Evolutionary conservation across 2,888 invertebrate species (phyloP), one percentile per base, ranked within the genome.

Genomic region (Therioaphis trifolii): DNA sequence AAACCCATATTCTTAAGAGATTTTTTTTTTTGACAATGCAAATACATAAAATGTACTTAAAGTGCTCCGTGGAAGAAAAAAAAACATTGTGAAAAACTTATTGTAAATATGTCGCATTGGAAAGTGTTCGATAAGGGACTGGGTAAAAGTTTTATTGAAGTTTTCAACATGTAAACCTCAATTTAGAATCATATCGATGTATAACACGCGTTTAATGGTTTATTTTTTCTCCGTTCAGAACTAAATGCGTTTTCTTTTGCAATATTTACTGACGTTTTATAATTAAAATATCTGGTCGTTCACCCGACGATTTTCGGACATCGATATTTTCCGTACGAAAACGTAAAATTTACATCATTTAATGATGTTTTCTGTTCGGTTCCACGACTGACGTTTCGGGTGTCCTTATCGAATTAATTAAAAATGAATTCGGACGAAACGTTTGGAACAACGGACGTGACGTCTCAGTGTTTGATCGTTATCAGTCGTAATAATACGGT

Each of bases 131-230:
- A 24, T 15, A 14, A 35, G 11, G 3, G 43, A 27, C n/a, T 52
- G 72, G 24, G 43, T 43, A 61, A 61, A 75, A 61, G 75, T 75
- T 75, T 40, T 58, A 58, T 58, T 40, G 18, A 58, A 58, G 40
- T 75, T 58, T 40, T 1, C 24, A 24, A 75, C 58, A 43, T 75
- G 40, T 75, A 14, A 55, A 55, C 35, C 21, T 43, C 35, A 43
- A 75, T 75, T 18, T 43, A n/a, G 18, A 43, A 55, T 58, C 1
- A 24, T 40, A 40, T 58, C 21, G 40, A 24, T 15, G 15, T 24
- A 40, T 58, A 35, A 74, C 21, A 35, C 9, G 35, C 35, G 11
- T 74, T 11, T 52, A 74, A 52, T 14, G 52, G 21, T 35, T 72
- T 14, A n/a, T n/a, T n/a, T n/a, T n/a, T n/a, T n/a, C n/a, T n/a